phyloP scores from a whole-genome alignment of 1,140 invertebrate genomes.

The Pissodes strobi region DNA sequence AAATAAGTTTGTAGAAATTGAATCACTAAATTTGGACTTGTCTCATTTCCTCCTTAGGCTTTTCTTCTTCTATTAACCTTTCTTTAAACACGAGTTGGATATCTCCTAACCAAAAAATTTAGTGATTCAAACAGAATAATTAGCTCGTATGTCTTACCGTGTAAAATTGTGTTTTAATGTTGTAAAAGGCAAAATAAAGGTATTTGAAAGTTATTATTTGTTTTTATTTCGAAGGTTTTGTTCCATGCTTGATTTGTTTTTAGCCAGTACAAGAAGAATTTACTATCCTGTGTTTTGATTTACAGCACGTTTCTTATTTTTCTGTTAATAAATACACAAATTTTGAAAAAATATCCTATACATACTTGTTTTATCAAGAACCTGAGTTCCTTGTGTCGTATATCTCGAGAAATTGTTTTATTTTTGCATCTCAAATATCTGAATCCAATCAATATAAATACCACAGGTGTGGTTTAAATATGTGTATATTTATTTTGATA shows the following conservation, averaged over 20 bases:
- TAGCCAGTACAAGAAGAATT: no score
- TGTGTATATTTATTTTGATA: no score
- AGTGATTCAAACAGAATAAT: neutral
- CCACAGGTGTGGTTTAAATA: no score
- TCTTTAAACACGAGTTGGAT: neutral
- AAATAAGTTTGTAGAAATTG: conserved; percentile 7
- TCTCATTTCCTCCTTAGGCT: neutral
- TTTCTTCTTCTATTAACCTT: neutral
- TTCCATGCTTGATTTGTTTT: neutral
- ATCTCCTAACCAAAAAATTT: neutral
- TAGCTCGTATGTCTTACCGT: neutral
- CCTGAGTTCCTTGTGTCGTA: no score
- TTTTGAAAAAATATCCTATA: no score
- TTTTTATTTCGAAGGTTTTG: conserved; percentile 1
- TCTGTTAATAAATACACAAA: no score
- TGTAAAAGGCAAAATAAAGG: conserved; percentile 6
- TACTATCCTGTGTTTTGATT: no score
- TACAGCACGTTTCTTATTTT: no score
- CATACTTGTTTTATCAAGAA: no score
- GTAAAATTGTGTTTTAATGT: neutral
- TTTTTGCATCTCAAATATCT: no score
- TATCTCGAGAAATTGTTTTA: no score
- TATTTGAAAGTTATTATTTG: neutral
- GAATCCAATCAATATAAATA: no score
- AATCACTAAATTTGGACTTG: conserved; percentile 1